Evolutionary conservation across 1,140 invertebrate species (phyloP).

Genomic region (Galendromus occidentalis): DNA sequence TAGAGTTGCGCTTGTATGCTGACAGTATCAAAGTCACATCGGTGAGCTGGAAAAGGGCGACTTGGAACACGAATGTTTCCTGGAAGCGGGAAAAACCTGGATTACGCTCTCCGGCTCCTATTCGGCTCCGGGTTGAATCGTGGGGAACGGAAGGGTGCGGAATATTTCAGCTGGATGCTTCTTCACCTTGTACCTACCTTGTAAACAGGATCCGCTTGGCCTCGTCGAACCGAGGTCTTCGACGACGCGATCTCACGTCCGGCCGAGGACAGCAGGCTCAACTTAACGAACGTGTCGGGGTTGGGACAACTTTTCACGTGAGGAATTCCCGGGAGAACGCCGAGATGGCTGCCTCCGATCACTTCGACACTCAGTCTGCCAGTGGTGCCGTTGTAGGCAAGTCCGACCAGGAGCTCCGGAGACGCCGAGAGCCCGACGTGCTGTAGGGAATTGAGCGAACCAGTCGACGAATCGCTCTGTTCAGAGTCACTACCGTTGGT

Average conservation of each 20-base stretch:
- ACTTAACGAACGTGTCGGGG: slow-evolving; percentile 79
- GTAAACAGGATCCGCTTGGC: slow-evolving; percentile 60
- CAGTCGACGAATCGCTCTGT: slow-evolving; percentile 32
- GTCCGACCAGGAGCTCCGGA: slow-evolving; percentile 63
- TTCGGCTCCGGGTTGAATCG: too few relatives aligned
- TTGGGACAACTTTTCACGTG: slow-evolving; percentile 14
- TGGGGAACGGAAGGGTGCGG: too few relatives aligned
- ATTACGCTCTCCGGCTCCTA: too few relatives aligned
- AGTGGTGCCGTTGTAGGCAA: slow-evolving; percentile 78
- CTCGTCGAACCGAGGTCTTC: slow-evolving; percentile 68
- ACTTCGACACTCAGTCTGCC: slow-evolving; percentile 76
- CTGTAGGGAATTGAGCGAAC: slow-evolving; percentile 73
- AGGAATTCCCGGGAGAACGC: background rate
- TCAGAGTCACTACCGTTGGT: too few relatives aligned
- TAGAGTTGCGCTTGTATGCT: slow-evolving; percentile 70
- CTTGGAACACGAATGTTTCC: slow-evolving; percentile 76
- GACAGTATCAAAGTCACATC: slow-evolving; percentile 84
- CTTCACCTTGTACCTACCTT: background rate
- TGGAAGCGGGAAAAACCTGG: slow-evolving; percentile 46
- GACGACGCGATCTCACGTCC: slow-evolving; percentile 75
- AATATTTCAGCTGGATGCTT: too few relatives aligned
- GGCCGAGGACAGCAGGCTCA: slow-evolving; percentile 68
- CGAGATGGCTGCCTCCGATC: slow-evolving; percentile 38
- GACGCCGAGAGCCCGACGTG: slow-evolving; percentile 46
- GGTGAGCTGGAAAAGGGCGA: slow-evolving; percentile 72